Percentiles rank a stretch among this genome's conserved stretches.
Conservation (phyloP, 2,113 vertebrate genomes). For the Eulacestoma nigropectus region DNA sequence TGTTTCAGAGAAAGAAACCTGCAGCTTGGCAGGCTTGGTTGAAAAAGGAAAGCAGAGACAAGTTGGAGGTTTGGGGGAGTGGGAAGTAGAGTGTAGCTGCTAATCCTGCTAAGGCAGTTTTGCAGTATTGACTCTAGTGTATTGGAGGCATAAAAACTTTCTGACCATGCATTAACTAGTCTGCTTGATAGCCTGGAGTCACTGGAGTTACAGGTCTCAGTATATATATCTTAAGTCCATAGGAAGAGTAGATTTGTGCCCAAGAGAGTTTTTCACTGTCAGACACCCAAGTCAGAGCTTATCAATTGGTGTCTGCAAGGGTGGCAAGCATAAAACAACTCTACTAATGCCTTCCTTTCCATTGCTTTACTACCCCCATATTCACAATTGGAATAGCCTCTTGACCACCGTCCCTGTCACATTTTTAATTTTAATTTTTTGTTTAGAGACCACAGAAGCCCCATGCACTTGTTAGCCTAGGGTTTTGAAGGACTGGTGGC, state of each 20-base stretch:
- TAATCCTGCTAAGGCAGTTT: neutral
- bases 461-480: neutral
- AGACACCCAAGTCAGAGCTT: neutral
- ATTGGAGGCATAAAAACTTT: neutral
- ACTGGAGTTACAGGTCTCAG: neutral
- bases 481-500: neutral
- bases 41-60: neutral
- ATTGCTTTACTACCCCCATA: neutral
- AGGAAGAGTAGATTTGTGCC: neutral
- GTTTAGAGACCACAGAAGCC: neutral
- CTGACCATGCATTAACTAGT: neutral
- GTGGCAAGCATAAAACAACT: neutral
- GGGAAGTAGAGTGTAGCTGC: neutral
- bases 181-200: neutral
- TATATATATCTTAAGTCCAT: neutral
- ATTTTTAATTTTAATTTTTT: neutral
- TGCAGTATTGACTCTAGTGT: neutral
- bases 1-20: conserved; percentile 6
- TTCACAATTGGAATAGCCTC: neutral
- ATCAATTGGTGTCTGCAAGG: neutral
- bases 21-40: neutral
- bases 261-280: neutral
- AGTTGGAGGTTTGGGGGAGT: neutral
- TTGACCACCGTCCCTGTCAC: neutral
- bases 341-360: neutral